These are phyloP conservation scores for Psophia crepitans DNA, from an alignment of 2,113 vertebrate species.

Conservation along the genomic window DNA sequence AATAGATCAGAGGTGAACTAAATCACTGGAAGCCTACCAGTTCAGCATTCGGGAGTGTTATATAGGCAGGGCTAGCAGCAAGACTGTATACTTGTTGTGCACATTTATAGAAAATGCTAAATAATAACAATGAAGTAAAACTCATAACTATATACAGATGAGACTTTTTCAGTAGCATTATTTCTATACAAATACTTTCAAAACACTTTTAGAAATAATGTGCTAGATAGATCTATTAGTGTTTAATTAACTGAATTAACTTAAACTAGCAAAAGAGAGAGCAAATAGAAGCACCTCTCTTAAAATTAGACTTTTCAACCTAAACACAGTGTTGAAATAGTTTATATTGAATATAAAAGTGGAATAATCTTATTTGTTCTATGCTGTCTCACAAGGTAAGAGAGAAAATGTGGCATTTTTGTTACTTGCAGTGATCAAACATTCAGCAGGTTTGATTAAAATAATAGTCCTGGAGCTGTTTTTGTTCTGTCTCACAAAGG, in stretches of 20 bases:
- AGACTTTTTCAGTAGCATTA: neutral
- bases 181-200: neutral
- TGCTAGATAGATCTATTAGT: neutral
- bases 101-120: neutral
- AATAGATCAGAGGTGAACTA: neutral
- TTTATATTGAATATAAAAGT: neutral
- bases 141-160: neutral
- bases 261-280: neutral
- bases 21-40: neutral
- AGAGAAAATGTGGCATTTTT: neutral
- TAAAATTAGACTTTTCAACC: neutral
- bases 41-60: neutral
- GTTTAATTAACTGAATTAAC: neutral
- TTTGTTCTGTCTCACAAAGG: neutral
- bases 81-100: neutral
- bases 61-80: neutral
- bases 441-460: neutral
- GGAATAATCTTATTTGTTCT: neutral
- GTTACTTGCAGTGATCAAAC: neutral
- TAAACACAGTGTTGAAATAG: neutral
- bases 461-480: neutral
- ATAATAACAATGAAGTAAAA: neutral
- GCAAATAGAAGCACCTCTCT: neutral
- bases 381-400: neutral
- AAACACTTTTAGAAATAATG: neutral